A percentile compares a stretch with the other conserved stretches of the same genome.
These are phyloP conservation scores for Ardeotis arabs DNA, from an alignment of 2,113 vertebrate species.

Conservation along the genomic window DNA sequence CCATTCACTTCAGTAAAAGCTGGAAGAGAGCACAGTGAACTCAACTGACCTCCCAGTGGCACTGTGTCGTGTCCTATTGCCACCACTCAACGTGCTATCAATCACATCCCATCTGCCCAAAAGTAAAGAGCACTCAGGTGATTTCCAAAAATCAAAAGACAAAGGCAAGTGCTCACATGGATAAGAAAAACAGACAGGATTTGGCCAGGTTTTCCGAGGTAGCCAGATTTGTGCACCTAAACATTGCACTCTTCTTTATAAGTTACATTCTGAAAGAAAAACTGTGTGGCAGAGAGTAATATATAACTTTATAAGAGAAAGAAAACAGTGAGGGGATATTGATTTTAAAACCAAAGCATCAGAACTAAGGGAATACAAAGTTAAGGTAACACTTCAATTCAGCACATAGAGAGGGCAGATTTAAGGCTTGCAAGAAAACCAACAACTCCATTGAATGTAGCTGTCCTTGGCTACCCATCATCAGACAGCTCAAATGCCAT, in stretches of 20 bases:
- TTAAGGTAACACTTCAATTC: neutral
- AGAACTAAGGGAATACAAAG: neutral
- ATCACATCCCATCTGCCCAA: neutral
- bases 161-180: neutral
- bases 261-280: neutral
- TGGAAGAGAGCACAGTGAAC: neutral
- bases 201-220: neutral
- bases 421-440: neutral
- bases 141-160: neutral
- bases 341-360: neutral
- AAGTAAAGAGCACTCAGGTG: neutral
- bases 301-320: neutral
- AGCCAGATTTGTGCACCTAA: neutral
- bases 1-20: neutral
- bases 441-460: accelerated
- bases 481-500: neutral
- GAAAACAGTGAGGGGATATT: neutral
- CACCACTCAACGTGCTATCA: accelerated
- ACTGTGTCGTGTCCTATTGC: neutral
- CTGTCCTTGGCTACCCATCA: neutral
- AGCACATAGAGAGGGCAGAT: neutral
- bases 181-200: neutral
- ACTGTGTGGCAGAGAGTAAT: neutral
- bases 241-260: neutral
- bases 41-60: neutral